phyloP scores from a whole-genome alignment of 2,113 vertebrate genomes.

The Semnornis frantzii region DNA sequence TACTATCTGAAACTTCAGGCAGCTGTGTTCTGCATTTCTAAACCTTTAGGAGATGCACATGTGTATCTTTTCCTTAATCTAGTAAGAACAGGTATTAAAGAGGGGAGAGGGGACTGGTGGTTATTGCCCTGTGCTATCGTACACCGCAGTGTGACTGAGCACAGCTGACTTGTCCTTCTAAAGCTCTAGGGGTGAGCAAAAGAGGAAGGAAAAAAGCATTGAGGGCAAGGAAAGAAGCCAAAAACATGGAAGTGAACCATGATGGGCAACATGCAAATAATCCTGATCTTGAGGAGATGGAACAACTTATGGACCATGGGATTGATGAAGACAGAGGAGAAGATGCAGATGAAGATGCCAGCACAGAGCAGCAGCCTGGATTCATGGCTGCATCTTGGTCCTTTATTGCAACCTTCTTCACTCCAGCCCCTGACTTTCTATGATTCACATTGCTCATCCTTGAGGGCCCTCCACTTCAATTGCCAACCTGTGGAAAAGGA shows the following conservation, averaged over 20 bases:
- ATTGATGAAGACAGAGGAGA: conserved; percentile 89
- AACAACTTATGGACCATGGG: conserved; percentile 88
- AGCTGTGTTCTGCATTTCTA: background rate
- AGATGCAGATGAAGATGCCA: conserved; percentile 80
- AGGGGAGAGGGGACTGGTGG: too few relatives aligned
- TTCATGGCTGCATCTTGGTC: conserved; percentile 94
- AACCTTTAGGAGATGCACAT: background rate
- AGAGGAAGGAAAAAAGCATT: background rate
- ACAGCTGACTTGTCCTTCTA: background rate
- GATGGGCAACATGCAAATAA: too few relatives aligned
- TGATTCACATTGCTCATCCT: conserved; percentile 89
- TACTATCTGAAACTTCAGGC: background rate
- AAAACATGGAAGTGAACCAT: too few relatives aligned
- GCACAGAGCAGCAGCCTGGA: conserved; percentile 79
- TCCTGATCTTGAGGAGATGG: conserved; percentile 48
- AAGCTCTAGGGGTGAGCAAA: background rate
- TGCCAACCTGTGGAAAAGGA: conserved; percentile 40
- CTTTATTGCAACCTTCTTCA: conserved; percentile 93
- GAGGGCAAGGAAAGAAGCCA: background rate
- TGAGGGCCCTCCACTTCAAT: conserved; percentile 90
- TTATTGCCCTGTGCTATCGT: too few relatives aligned
- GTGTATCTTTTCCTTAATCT: too few relatives aligned
- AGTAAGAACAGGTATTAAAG: too few relatives aligned
- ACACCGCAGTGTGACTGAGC: too few relatives aligned
- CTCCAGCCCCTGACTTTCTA: too few relatives aligned